Conservation (phyloP, 2,888 invertebrate species). For the Himalopsyche kuldschensis region DNA sequence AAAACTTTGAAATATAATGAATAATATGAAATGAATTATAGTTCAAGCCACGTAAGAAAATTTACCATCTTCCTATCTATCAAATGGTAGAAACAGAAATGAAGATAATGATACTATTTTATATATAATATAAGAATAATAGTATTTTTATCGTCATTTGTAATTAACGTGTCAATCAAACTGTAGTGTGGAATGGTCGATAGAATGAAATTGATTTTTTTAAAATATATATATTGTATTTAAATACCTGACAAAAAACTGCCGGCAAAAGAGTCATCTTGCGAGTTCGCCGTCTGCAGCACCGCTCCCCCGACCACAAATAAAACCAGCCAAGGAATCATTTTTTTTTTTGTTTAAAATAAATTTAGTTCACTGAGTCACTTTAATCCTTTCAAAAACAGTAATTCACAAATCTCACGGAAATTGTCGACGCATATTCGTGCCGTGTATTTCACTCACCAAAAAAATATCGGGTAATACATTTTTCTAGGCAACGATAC, state of each 20-base stretch:
- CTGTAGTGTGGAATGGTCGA: too few species aligned
- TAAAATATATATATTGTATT: too few species aligned
- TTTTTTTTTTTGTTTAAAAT: not conserved
- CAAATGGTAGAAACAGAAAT: too few species aligned
- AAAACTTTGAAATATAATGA: too few species aligned
- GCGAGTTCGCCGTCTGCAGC: constrained; percentile 45
- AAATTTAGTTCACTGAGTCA: not conserved
- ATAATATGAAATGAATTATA: too few species aligned
- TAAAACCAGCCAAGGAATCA: constrained; percentile 39
- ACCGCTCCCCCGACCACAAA: constrained; percentile 42
- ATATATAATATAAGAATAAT: too few species aligned
- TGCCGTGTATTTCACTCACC: not conserved
- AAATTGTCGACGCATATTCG: not conserved
- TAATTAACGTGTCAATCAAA: too few species aligned
- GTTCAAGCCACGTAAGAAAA: too few species aligned
- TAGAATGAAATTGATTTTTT: too few species aligned
- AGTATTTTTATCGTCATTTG: too few species aligned
- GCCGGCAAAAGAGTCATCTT: constrained; percentile 80
- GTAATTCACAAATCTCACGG: not conserved
- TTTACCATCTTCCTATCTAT: too few species aligned
- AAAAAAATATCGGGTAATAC: not conserved
- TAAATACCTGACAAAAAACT: constrained; percentile 76
- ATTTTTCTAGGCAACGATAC: not conserved
- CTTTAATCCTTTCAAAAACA: not conserved
- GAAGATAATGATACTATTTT: too few species aligned